Evolutionary conservation across 2,888 invertebrate genomes (phyloP).

Genomic region (Stegana nigrithorax): DNA sequence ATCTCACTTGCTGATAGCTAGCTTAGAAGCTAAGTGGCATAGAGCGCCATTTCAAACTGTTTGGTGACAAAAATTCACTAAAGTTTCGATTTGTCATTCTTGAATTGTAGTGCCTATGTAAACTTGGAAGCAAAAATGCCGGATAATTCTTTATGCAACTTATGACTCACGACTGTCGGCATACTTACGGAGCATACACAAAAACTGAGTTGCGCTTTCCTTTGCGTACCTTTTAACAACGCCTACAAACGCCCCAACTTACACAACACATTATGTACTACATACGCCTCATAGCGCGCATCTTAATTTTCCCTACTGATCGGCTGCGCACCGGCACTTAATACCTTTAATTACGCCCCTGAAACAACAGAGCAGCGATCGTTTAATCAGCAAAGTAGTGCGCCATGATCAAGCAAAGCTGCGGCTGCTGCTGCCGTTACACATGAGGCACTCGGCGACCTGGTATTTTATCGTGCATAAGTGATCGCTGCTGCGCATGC

Average conservation of each 20-base stretch:
- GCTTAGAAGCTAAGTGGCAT: too few relatives aligned
- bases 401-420: conserved; percentile 22
- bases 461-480: conserved; percentile 39
- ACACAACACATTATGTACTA: background rate
- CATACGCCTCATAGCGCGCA: conserved; percentile 27
- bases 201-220: too few relatives aligned
- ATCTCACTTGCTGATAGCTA: too few relatives aligned
- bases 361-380: conserved; percentile 30
- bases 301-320: conserved; percentile 30
- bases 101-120: too few relatives aligned
- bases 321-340: conserved; percentile 31
- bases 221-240: background rate
- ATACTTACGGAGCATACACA: too few relatives aligned
- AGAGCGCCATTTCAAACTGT: too few relatives aligned
- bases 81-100: too few relatives aligned
- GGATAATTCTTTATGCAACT: too few relatives aligned
- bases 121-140: too few relatives aligned
- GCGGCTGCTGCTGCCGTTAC: too few relatives aligned
- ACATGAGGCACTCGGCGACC: conserved; percentile 14
- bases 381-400: conserved; percentile 53
- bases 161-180: too few relatives aligned
- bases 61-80: too few relatives aligned
- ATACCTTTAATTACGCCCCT: conserved; percentile 59
- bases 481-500: conserved; percentile 42
- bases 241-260: background rate